A percentile compares a stretch with the other conserved stretches of the same genome.
These are phyloP conservation scores for Oplegnathus fasciatus DNA, from an alignment of 2,113 vertebrate genomes.

Conservation along the genomic window DNA sequence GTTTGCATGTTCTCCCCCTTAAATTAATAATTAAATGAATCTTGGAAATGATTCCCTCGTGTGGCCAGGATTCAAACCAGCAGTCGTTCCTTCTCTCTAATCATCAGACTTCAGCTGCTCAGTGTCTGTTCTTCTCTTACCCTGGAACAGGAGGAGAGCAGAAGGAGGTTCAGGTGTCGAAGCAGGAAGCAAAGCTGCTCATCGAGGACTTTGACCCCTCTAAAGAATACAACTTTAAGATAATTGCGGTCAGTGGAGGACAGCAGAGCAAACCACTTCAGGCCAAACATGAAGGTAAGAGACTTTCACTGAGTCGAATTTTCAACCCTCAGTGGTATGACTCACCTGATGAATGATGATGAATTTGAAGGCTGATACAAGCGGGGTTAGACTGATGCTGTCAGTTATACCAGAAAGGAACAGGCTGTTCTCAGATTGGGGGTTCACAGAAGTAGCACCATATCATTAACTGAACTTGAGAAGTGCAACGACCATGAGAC, in stretches of 20 bases:
- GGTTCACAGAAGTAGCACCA: neutral
- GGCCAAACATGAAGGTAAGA: conserved; percentile 79
- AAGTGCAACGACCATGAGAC: neutral
- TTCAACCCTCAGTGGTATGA: neutral
- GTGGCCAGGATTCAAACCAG: neutral
- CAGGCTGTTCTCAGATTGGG: too few relatives aligned
- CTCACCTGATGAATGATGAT: neutral
- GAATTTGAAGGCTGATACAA: neutral
- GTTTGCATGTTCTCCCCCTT: neutral
- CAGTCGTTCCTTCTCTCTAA: neutral
- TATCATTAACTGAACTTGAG: neutral
- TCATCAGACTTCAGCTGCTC: neutral
- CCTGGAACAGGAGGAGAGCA: conserved; percentile 65
- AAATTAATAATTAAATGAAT: neutral
- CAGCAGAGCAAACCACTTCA: conserved; percentile 79
- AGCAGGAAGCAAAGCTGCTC: conserved; percentile 73
- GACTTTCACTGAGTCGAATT: neutral
- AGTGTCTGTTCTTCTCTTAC: neutral
- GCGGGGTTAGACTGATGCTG: neutral
- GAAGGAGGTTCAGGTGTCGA: conserved; percentile 69
- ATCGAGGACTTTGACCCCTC: conserved; percentile 72
- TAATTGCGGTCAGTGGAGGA: conserved; percentile 67
- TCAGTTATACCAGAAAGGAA: neutral
- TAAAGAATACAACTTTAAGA: conserved; percentile 77
- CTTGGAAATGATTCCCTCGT: too few relatives aligned